Base-by-base conservation (phyloP, 2,113 vertebrate genomes). In the Numenius arquata region DNA sequence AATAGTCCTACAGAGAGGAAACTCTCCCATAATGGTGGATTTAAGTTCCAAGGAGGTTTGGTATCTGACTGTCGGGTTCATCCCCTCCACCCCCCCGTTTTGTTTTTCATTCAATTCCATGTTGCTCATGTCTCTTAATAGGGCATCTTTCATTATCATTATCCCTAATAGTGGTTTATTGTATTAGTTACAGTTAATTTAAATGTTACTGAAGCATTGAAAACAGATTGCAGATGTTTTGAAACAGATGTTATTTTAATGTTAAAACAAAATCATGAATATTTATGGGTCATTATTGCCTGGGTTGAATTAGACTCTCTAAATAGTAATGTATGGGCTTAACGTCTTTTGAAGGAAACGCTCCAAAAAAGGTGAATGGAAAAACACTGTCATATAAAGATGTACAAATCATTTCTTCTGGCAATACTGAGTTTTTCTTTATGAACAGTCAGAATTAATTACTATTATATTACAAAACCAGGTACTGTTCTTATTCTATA, bases 171-270 rank as follows among this genome's bases (percentile, higher is more conserved):
- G 97, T 92, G 91, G 97, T 97, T 98, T 98, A 98, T 98, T 98
- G 98, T 98, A 97, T 98, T 98, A 98, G 98, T 98, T 98, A 98
- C 96, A 98, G 97, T 97, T 98, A 98, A 98, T 98, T 98, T 98
- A 98, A 98, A 98, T 98, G 98, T 98, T 97, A 98, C 97, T 17
- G 94, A 98, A 97, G 98, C 98, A 98, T 98, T 98, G 98, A 98
- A 98, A 98, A 98, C 98, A 98, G 98, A 98, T 98, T 98, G 98
- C 98, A 98, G 98, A 98, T 98, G 98, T 98, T 98, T 97, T 89
- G 97, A 98, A 98, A 98, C 98, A 98, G 98, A 98, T 98, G 98
- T 98, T 98, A 97, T 97, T 97, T 97, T 98, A 98, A 98, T 98
- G 97, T 97, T 98, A 97, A 98, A 97, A 97, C 97, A 96, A 98